Percentiles rank a stretch among this genome's conserved stretches.
phyloP scores from a whole-genome alignment of 2,797 vertebrate species.

The Hemibagrus guttatus region DNA sequence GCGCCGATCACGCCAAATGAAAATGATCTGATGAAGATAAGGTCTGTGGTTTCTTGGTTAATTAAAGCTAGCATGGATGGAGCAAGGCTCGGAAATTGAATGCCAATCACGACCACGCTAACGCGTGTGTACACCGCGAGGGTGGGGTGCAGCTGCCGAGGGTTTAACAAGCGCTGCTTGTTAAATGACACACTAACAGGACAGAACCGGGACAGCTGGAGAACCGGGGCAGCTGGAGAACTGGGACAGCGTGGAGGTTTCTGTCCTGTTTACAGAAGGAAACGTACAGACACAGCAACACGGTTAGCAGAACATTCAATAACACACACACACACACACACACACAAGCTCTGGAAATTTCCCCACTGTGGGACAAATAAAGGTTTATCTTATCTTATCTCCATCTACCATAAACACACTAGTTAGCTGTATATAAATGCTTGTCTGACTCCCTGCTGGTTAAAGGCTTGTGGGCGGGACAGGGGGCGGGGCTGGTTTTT shows the following conservation, averaged over 20 bases:
- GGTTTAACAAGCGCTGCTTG: background rate
- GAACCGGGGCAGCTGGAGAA: background rate
- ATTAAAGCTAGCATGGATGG: slow-evolving; percentile 68
- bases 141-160: background rate
- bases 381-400: too few species aligned
- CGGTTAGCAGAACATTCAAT: background rate
- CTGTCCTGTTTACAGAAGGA: slow-evolving; percentile 28
- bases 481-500: slow-evolving; percentile 20
- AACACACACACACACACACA: background rate
- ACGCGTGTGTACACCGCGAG: background rate
- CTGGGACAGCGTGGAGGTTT: slow-evolving; percentile 35
- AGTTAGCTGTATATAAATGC: too few species aligned
- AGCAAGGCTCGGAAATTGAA: slow-evolving; percentile 60
- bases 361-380: too few species aligned
- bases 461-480: too few species aligned
- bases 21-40: slow-evolving; percentile 71
- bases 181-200: slow-evolving; percentile 50
- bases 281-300: background rate
- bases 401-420: too few species aligned
- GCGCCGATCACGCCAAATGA: slow-evolving; percentile 71
- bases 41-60: slow-evolving; percentile 71
- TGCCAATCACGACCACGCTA: slow-evolving; percentile 59
- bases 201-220: slow-evolving; percentile 62
- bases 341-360: background rate
- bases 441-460: too few species aligned